Evolutionary conservation across 2,797 vertebrate genomes (phyloP).

Genomic region (Melanotaenia boesemani): DNA sequence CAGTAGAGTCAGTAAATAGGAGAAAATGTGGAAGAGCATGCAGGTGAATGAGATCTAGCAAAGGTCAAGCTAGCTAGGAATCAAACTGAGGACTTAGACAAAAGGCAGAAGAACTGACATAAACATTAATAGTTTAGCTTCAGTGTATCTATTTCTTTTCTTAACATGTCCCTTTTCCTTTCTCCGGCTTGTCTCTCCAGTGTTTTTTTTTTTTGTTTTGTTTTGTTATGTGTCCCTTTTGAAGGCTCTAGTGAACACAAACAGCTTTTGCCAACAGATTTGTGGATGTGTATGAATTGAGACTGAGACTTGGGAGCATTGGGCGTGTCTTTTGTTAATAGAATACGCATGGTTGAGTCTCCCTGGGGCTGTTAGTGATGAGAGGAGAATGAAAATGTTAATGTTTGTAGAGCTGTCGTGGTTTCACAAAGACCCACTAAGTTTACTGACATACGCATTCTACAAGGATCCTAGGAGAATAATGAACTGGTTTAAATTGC

Average conservation of each 20-base stretch:
- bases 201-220: conserved; percentile 16
- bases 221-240: conserved; percentile 56
- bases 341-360: conserved; percentile 77
- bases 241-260: conserved; percentile 82
- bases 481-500: conserved; percentile 33
- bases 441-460: conserved; percentile 48
- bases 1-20: not conserved
- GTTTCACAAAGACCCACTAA: conserved; percentile 66
- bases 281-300: conserved; percentile 80
- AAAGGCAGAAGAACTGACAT: not conserved
- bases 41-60: not conserved
- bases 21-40: not conserved
- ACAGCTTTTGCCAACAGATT: conserved; percentile 81
- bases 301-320: conserved; percentile 77
- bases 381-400: conserved; percentile 82
- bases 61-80: not conserved
- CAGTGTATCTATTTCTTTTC: conserved; percentile 19
- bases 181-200: conserved; percentile 42
- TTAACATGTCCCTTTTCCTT: conserved; percentile 32
- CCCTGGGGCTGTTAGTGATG: conserved; percentile 79
- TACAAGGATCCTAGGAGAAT: conserved; percentile 32
- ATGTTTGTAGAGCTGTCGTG: conserved; percentile 71
- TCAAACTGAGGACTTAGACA: not conserved
- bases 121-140: conserved; percentile 35
- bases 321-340: conserved; percentile 84